phyloP scores from a whole-genome alignment of 2,797 vertebrate species.

The Pempheris klunzingeri region DNA sequence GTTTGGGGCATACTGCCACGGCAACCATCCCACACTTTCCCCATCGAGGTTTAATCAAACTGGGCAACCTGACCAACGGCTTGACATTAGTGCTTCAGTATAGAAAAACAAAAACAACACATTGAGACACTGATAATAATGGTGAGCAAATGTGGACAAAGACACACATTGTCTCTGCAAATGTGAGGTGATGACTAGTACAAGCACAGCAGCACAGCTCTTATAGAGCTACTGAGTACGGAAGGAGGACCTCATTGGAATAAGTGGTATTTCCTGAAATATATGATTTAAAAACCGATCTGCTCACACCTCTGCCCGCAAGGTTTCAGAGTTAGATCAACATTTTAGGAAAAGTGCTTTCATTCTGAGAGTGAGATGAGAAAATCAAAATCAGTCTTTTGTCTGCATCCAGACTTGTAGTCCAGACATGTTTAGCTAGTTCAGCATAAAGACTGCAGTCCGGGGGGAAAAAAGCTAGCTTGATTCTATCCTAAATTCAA shows the following conservation, averaged over 20 bases:
- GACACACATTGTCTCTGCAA: conserved; percentile 28
- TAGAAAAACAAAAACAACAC: conserved; percentile 47
- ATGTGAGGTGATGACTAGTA: not conserved
- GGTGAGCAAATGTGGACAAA: conserved; percentile 40
- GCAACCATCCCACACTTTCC: conserved; percentile 60
- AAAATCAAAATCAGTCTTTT: not conserved
- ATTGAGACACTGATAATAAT: conserved; percentile 48
- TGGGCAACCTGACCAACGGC: conserved; percentile 46
- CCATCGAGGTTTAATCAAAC: conserved; percentile 49
- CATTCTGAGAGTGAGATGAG: not conserved
- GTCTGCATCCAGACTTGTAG: too few species aligned
- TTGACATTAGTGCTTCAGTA: conserved; percentile 43
- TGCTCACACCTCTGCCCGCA: conserved; percentile 8
- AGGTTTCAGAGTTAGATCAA: conserved; percentile 14
- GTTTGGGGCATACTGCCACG: conserved; percentile 65
- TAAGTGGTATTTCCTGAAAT: not conserved
- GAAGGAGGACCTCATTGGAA: not conserved
- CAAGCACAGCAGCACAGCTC: not conserved
- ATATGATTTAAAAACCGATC: not conserved
- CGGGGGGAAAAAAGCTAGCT: not conserved
- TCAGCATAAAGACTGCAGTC: not conserved
- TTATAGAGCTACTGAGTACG: too few species aligned
- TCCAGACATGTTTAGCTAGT: not conserved
- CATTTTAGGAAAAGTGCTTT: conserved; percentile 9
- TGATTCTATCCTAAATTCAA: too few species aligned